These are phyloP conservation scores for Ophioninae sp. DNA, from an alignment of 2,888 invertebrate species.

Conservation along the genomic window DNA sequence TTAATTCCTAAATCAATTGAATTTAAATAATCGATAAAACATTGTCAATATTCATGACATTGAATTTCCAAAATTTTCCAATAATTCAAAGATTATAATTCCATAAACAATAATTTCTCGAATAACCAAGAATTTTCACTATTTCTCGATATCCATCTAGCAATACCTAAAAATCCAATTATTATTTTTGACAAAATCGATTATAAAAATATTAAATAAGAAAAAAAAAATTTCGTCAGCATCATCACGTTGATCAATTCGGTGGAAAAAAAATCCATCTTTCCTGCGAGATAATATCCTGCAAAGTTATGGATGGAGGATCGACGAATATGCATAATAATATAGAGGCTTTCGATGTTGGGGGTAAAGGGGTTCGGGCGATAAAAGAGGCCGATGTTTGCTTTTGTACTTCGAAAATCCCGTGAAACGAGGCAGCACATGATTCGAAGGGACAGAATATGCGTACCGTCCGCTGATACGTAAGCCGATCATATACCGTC, in stretches of 20 bases:
- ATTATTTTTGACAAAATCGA: too few relatives aligned
- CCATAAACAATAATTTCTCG: too few relatives aligned
- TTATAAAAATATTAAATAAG: too few relatives aligned
- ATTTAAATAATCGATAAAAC: too few relatives aligned
- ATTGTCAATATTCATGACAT: too few relatives aligned
- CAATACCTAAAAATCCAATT: too few relatives aligned
- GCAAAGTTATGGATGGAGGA: slow-evolving; percentile 11
- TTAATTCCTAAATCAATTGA: too few relatives aligned
- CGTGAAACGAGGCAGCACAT: slow-evolving; percentile 72
- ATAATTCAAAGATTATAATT: too few relatives aligned
- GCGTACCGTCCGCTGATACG: slow-evolving; percentile 65
- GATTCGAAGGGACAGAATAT: slow-evolving; percentile 75
- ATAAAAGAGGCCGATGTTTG: slow-evolving; percentile 66
- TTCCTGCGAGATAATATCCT: slow-evolving; percentile 25
- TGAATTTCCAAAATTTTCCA: too few relatives aligned
- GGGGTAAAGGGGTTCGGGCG: slow-evolving; percentile 50
- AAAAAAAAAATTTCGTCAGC: background rate
- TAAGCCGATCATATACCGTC: slow-evolving; percentile 60
- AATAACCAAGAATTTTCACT: too few relatives aligned
- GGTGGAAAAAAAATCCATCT: background rate
- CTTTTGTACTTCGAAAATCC: slow-evolving; percentile 72
- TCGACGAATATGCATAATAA: slow-evolving; percentile 49
- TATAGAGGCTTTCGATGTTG: slow-evolving; percentile 24
- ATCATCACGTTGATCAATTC: background rate
- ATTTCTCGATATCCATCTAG: too few relatives aligned